A percentile compares a stretch with the other conserved stretches of the same genome.
Evolutionary conservation across 1,140 invertebrate species (phyloP).

Genomic region (Hypothenemus hampei): DNA sequence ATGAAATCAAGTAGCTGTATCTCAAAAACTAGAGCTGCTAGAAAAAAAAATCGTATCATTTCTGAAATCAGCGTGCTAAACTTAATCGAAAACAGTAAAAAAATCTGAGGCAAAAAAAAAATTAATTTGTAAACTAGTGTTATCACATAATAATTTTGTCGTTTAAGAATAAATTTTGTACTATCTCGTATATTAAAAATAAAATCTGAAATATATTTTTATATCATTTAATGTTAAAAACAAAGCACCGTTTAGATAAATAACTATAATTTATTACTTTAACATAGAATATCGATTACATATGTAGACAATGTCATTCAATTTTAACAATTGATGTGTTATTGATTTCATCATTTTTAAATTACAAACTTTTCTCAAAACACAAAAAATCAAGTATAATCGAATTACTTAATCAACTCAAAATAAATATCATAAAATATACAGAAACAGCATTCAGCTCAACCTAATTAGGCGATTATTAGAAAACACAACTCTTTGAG

Average conservation of each 20-base stretch:
- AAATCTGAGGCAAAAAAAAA: too few relatives aligned
- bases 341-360: neutral
- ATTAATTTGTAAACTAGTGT: constrained; percentile 1
- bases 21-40: too few relatives aligned
- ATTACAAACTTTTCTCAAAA: neutral
- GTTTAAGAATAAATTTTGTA: neutral
- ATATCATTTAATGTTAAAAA: neutral
- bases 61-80: too few relatives aligned
- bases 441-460: neutral
- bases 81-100: too few relatives aligned
- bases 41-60: too few relatives aligned
- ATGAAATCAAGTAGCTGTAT: too few relatives aligned
- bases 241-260: neutral
- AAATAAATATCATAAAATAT: neutral
- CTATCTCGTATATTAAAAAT: neutral
- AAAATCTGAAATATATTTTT: neutral
- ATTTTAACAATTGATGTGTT: neutral
- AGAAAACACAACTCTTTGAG: constrained; percentile 5
- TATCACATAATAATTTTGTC: neutral
- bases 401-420: neutral
- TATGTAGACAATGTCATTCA: neutral
- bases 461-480: neutral
- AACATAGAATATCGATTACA: neutral
- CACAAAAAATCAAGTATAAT: neutral
- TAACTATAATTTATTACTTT: neutral